Conservation (phyloP, 2,888 invertebrate genomes). For the Latrodectus hesperus region DNA sequence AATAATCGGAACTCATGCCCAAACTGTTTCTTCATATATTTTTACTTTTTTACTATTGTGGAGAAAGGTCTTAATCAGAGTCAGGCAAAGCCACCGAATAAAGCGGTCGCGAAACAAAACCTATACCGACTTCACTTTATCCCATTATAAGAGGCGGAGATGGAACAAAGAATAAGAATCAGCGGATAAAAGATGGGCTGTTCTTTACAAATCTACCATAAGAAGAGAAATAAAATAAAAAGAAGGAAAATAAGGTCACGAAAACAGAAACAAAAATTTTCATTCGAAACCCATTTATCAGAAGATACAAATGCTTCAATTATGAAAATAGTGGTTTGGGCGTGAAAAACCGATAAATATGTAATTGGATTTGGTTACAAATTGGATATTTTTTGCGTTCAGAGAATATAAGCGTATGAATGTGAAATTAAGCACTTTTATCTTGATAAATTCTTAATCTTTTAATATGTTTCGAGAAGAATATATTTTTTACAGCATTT, state of each 20-base stretch:
- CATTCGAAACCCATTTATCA: constrained; percentile 50
- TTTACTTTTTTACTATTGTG: no score
- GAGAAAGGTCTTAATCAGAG: no score
- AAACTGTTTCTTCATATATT: no score
- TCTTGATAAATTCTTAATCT: no score
- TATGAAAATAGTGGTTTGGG: constrained; percentile 20
- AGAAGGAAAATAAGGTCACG: neutral
- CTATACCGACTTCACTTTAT: no score
- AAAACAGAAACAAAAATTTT: constrained; percentile 10
- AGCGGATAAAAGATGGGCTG: neutral
- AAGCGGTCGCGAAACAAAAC: no score
- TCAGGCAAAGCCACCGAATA: no score
- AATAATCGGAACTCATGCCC: no score
- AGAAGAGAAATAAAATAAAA: neutral
- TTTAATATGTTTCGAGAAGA: no score
- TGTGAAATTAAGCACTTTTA: no score
- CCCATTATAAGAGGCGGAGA: constrained; percentile 32
- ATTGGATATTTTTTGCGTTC: constrained; percentile 37
- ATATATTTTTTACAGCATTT: no score
- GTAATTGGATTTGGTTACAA: constrained; percentile 58
- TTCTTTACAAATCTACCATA: neutral
- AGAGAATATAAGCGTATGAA: neutral
- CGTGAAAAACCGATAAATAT: constrained; percentile 50
- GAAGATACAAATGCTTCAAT: constrained; percentile 48
- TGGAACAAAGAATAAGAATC: constrained; percentile 27